Evolutionary conservation across 2,888 invertebrate genomes (phyloP).

Genomic region (Melanostoma scalare): DNA sequence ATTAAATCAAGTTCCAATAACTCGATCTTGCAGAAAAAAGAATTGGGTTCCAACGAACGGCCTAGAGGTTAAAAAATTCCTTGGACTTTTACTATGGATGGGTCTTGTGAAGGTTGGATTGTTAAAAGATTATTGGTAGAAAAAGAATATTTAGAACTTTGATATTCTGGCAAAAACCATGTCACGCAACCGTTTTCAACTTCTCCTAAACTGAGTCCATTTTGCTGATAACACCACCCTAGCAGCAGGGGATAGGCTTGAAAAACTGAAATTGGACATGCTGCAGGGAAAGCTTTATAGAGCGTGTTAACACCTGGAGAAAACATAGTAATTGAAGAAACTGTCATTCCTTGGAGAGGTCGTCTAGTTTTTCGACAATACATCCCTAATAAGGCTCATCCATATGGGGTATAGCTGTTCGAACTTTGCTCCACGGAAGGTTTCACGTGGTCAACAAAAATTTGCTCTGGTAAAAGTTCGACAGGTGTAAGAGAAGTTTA

Average conservation of each 20-base stretch:
- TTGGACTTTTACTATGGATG: conserved; percentile 66
- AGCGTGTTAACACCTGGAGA: conserved; percentile 45
- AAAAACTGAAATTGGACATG: conserved; percentile 50
- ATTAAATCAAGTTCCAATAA: not conserved
- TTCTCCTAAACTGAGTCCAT: conserved; percentile 53
- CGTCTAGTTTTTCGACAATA: conserved; percentile 65
- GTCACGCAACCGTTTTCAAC: conserved; percentile 60
- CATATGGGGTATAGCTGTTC: conserved; percentile 61
- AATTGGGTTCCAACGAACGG: no score
- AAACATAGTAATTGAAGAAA: conserved; percentile 60
- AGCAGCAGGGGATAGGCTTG: conserved; percentile 42
- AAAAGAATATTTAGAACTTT: conserved; percentile 53
- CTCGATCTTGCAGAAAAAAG: no score
- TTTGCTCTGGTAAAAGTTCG: conserved; percentile 48
- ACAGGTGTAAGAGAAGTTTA: conserved; percentile 49
- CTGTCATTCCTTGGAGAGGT: conserved; percentile 64
- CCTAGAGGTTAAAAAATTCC: conserved; percentile 35
- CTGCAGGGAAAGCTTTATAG: conserved; percentile 53
- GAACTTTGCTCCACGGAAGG: conserved; percentile 47
- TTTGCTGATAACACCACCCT: conserved; percentile 45
- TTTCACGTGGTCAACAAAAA: conserved; percentile 54
- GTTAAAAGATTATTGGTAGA: conserved; percentile 54
- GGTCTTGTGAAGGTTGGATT: conserved; percentile 62
- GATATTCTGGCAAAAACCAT: conserved; percentile 44
- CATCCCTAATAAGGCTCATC: conserved; percentile 62